Evolutionary conservation across 2,113 vertebrate genomes (phyloP), one percentile per base, ranked within the genome.

Genomic region (Choloepus hoffmanni): DNA sequence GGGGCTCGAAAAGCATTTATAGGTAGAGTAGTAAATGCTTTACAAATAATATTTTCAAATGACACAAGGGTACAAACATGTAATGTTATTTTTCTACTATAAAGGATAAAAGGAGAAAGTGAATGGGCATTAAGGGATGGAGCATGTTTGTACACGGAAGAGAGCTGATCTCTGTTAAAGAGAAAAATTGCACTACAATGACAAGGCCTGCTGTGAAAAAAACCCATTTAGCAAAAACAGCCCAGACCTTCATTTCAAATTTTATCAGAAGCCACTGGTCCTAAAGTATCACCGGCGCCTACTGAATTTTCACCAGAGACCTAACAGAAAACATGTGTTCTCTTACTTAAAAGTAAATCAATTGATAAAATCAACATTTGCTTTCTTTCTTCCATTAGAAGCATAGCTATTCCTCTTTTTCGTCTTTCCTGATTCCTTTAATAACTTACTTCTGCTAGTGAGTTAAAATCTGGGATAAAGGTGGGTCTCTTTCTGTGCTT

Each of bases 301-400:
- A 98, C 98, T 97, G 98, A 98, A 98, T 98, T 98, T 98, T 98
- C 98, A 98, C 96, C 95, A 97, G 95, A 94, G 78, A 96, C 76
- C 53, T 98, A 98, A 98, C 92, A 87, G 65, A 98, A 98, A 98
- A 97, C 98, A 98, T 98, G 98, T 98, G 98, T 95, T 97, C 97
- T 89, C 85, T 96, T 97, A 98, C 97, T 98, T 98, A 97, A 98
- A 97, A 98, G 97, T 82, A 98, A 98, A 98, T 98, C 98, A 95
- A 98, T 98, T 98, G 97, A 98, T 98, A 98, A 98, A 98, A 98
- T 98, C 98, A 98, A 96, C 0, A 0, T 98, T 98, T 97, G 96
- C 93, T 97, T 97, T 53, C 94, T 98, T 98, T 95, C 96, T 98
- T 98, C 96, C 43, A 98, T 97, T 98, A 98, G 97, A 98, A 92